Percentiles rank a stretch among this genome's conserved stretches.
phyloP scores from a whole-genome alignment of 2,113 vertebrate genomes.

The Sula dactylatra region DNA sequence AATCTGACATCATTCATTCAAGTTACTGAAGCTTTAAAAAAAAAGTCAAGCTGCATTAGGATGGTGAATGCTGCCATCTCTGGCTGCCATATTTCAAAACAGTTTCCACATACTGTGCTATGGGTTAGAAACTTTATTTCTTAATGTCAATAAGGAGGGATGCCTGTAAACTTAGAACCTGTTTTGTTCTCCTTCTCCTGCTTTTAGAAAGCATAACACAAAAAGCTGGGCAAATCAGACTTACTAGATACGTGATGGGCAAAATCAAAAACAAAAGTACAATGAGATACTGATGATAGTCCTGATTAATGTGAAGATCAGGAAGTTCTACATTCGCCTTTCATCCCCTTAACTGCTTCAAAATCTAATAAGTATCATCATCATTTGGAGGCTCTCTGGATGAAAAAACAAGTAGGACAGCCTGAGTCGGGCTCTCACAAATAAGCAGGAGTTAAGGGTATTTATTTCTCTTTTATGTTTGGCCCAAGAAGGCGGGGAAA shows the following conservation, averaged over 20 bases:
- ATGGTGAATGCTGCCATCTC: conserved; percentile 37
- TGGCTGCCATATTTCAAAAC: not conserved
- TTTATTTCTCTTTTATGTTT: not conserved
- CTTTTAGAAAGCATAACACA: not conserved
- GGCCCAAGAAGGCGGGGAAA: not conserved
- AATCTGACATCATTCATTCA: not conserved
- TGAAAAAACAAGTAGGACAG: not conserved
- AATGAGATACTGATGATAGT: not conserved
- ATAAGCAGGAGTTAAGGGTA: not conserved
- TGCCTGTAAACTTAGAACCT: not conserved
- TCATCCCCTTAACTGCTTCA: not conserved
- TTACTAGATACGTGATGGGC: not conserved
- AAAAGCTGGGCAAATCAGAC: not conserved
- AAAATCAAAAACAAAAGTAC: not conserved
- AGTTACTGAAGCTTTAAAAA: not conserved
- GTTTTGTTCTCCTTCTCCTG: not conserved
- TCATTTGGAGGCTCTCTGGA: not conserved
- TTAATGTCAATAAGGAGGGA: not conserved
- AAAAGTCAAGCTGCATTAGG: not conserved
- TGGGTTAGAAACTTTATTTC: not conserved
- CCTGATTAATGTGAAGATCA: not conserved
- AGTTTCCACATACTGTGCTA: not conserved
- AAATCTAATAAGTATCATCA: not conserved
- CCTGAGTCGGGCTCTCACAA: not conserved
- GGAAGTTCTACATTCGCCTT: not conserved